Evolutionary conservation across 2,113 vertebrate species (phyloP), one percentile per base, ranked within the genome.

Genomic region (Corythornis madagascariensis): DNA sequence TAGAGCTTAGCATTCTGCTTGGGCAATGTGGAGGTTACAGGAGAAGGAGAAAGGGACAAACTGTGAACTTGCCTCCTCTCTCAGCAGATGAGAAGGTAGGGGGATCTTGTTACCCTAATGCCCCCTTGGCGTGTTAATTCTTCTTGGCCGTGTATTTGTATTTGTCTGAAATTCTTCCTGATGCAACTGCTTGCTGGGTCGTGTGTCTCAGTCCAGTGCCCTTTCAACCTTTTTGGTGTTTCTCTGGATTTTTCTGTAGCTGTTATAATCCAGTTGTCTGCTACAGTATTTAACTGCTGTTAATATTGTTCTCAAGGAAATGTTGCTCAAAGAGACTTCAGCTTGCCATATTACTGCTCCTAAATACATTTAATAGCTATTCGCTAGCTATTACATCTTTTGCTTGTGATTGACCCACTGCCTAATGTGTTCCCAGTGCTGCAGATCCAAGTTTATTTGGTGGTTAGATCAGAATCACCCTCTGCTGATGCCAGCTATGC

Each of bases 81-180:
- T 55, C 76, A 86, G 59, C 67, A 83, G 74, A 75, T 19, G 79
- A 83, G 84, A 25, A 87, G 60, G n/a, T 53, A 5, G 33, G 87
- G 64, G 74, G 42, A 89, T 90, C 78, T 83, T 53, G 43, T 79
- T 93, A 77, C 74, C 52, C 47, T 94, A 89, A 92, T 91, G 56
- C 76, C 29, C 43, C 16, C 33, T 79, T 86, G 72, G 60, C 13
- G 1, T 47, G 52, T 71, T 91, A 80, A 92, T 94, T 92, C 87
- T 78, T 89, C 74, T 79, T 70, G 75, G 76, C 71, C 4, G 2
- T 59, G 16, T 31, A 7, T 31, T 75, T 19, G 20, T 53, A 16
- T 74, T 56, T 71, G 31, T 57, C 80, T 86, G 82, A 70, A 94
- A 84, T 73, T 83, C 55, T 59, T 89, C 19, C 43, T 53, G 84